Base-by-base conservation (phyloP, 2,888 invertebrate genomes). In the Apamea epomidion region DNA sequence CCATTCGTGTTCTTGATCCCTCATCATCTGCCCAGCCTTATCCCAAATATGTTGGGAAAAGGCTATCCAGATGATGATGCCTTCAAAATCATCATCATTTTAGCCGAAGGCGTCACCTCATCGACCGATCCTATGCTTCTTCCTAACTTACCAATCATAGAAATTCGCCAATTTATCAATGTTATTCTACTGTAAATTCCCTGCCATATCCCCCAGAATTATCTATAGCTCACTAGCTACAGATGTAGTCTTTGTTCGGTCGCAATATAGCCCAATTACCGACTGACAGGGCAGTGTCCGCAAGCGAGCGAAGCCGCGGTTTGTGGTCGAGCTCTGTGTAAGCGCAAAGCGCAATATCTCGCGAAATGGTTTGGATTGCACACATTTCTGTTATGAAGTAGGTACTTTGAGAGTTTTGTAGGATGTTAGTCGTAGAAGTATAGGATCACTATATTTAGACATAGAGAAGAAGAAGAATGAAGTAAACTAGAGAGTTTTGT, bases 201-300 rank as follows among this genome's bases (percentile, higher is more conserved):
- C 69, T 75, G 54, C 5, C 1, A 1, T 65, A 62, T 74, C 4
- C 25, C 1, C 29, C 37, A 64, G 18, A 54, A 73, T 78, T 72
- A 84, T 75, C 42, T 81, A 84, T 82, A 87, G 51, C 48, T 16
- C 48, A n/a, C 65, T 74, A 58, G 45, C 29, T 72, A 82, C 74
- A 77, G 76, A 71, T 79, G 54, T 77, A 80, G 82, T 71, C 85
- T 82, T 81, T 81, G 86, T 87, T 78, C 84, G 82, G 71, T 82
- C 87, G 85, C 87, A 84, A 85, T 87, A 85, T 88, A 89, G 87
- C 78, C 90, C 88, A 90, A 89, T 90, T 90, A 90, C 90, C n/a
- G 76, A 60, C 83, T 87, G 89, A 86, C 88, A 85, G 84, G 87
- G 85, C 85, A 81, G 70, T 85, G 90, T 68, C 88, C 89, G 85